These are phyloP conservation scores for Arvicanthis niloticus DNA, from an alignment of 2,113 vertebrate species.

Conservation along the genomic window DNA sequence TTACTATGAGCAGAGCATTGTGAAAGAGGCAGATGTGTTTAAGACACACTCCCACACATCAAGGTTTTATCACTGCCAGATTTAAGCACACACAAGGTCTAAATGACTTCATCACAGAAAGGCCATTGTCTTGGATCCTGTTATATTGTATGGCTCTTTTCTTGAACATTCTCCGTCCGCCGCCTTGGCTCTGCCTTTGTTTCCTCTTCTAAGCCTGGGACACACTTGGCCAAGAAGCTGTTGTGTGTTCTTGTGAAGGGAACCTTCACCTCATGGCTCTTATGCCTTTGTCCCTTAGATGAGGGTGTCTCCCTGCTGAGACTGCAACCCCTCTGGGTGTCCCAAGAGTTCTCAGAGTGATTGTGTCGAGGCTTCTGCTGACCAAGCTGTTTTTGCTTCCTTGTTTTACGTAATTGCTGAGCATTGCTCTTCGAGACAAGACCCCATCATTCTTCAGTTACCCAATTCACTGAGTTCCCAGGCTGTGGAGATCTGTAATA, in stretches of 20 bases:
- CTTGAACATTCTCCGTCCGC: neutral
- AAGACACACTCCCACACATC: neutral
- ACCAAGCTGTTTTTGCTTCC: neutral
- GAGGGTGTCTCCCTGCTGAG: neutral
- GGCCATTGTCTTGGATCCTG: neutral
- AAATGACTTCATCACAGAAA: neutral
- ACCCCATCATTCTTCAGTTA: neutral
- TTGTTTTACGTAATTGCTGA: neutral
- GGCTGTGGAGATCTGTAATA: neutral
- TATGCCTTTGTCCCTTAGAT: neutral
- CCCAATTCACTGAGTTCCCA: neutral
- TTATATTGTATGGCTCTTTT: fast-evolving
- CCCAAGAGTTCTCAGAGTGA: neutral
- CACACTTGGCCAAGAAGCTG: neutral
- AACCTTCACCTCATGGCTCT: neutral
- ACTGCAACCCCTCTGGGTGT: neutral
- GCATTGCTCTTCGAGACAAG: neutral
- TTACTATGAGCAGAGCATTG: neutral
- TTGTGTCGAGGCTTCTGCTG: neutral
- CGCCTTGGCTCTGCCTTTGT: neutral
- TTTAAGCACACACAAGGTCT: neutral
- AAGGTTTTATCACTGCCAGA: neutral
- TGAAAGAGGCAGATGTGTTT: neutral
- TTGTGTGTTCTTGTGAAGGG: neutral
- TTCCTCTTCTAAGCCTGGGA: neutral